Base-by-base conservation (phyloP, 2,888 invertebrate genomes). In the Mayetiola destructor region DNA sequence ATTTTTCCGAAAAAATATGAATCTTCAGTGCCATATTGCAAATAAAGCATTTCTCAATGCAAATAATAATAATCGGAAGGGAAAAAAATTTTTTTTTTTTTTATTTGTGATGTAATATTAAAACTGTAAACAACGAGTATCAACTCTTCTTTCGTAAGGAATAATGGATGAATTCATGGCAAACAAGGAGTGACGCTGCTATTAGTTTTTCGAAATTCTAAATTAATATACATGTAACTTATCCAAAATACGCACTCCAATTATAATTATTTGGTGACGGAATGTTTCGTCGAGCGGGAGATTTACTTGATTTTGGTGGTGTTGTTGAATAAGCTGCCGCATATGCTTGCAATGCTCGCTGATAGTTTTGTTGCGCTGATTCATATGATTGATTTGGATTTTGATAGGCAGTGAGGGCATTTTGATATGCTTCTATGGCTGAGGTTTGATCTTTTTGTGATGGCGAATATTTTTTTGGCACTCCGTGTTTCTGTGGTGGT, bases 271-370 rank as follows among this genome's bases (percentile, higher is more conserved):
- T n/a, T 4, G 18, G 14, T 14, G 48, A 57, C 42, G 57, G 57
- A 56, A 68, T 23, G 59, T 52, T 32, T 59, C 29, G 55, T 32
- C 73, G 76, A 77, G 72, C 75, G 78, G 64, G 75, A 73, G 66
- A 75, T 77, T 69, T 72, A 72, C 63, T 77, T 77, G 65, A 76
- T 76, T 67, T 77, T 75, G 68, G 30, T 39, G 39, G 18, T 30
- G 18, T 21, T n/a, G n/a, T n/a, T 36, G 39, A 18, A 12, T 56
- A 40, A 3, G 29, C 39, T 1, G 1, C 3, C 2, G 16, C 9
- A 39, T 56, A 32, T 1, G 39, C 39, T 27, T 20, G 18, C 21
- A 39, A 14, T 16, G 39, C 27, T 14, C 18, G 23, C 21, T 29
- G 56, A 39, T 56, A 39, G n/a, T n/a, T 20, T 14, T 40, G 56